Evolutionary conservation across 2,113 vertebrate genomes (phyloP), one percentile per base, ranked within the genome.

Genomic region (Equus quagga): DNA sequence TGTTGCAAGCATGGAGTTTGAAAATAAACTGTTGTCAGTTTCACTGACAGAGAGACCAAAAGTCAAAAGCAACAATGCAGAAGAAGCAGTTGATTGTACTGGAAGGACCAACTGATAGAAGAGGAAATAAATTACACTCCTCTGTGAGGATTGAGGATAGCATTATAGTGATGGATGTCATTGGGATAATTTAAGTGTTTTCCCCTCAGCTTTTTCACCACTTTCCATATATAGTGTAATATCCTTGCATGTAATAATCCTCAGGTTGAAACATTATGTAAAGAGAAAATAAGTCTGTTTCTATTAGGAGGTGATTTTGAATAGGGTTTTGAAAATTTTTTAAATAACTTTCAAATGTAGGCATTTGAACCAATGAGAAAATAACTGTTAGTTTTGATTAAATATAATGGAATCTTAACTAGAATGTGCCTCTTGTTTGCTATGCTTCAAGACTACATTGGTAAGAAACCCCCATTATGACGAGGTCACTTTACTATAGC

Each of bases 221-320:
- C 19, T 97, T 96, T 72, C 21, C 7, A 1, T 91, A 86, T 79
- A 44, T 97, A 58, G 70, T 67, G 44, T 58, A 90, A 73, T 93
- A 78, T 73, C 56, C 3, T 86, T 96, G n/a, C 6, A 51, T 85
- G 21, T 84, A 67, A 51, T 78, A 91, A 60, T 96, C 28, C 70
- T 96, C 11, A 67, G n/a, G 10, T 79, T 96, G 26, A 88, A 62
- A 76, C 26, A 96, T 97, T 88, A 65, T 82, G 12, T 51, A 69
- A 64, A 8, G 33, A 93, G 72, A 96, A 94, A 19, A 56, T 95
- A 86, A 14, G 7, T 58, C 51, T 87, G 13, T 60, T 87, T 95
- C 93, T 36, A 83, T 92, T 92, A 81, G 65, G 12, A 94, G 49
- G 24, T 94, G 28, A 60, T 97, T 97, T 85, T 95, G 28, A 92